Conservation (phyloP, 2,888 invertebrate genomes). For the Enchytraeus crypticus region DNA sequence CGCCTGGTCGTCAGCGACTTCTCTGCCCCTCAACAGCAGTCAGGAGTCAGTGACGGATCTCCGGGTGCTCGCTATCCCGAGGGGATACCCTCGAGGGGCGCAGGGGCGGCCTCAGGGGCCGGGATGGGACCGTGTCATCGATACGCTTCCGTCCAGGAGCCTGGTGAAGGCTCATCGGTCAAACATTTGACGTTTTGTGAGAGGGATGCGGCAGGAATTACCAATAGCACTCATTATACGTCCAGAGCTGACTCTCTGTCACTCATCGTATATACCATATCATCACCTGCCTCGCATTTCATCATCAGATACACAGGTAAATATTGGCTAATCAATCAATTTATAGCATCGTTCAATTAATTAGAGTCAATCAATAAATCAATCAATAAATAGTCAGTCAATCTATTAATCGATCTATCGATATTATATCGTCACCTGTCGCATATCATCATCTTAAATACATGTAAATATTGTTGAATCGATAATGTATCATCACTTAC, state of each 20-base stretch:
- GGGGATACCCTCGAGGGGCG: not conserved
- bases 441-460: too few relatives aligned
- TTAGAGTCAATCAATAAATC: not conserved
- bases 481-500: too few relatives aligned
- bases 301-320: not conserved
- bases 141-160: constrained; percentile 5
- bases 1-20: constrained; percentile 1
- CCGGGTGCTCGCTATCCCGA: not conserved
- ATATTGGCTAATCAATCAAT: not conserved
- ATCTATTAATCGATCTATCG: too few relatives aligned
- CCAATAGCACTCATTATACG: not conserved
- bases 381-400: not conserved
- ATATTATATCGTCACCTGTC: too few relatives aligned
- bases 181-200: constrained; percentile 3
- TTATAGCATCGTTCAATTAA: not conserved
- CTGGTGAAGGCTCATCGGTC: not conserved
- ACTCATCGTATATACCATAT: not conserved
- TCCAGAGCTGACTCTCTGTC: not conserved
- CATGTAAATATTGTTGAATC: too few relatives aligned
- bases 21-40: not conserved
- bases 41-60: not conserved
- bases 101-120: not conserved
- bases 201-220: not conserved
- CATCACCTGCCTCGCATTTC: not conserved
- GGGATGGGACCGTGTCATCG: not conserved